These are phyloP conservation scores for Poeciliopsis presidionis DNA, from an alignment of 2,797 vertebrate genomes.

Conservation along the genomic window DNA sequence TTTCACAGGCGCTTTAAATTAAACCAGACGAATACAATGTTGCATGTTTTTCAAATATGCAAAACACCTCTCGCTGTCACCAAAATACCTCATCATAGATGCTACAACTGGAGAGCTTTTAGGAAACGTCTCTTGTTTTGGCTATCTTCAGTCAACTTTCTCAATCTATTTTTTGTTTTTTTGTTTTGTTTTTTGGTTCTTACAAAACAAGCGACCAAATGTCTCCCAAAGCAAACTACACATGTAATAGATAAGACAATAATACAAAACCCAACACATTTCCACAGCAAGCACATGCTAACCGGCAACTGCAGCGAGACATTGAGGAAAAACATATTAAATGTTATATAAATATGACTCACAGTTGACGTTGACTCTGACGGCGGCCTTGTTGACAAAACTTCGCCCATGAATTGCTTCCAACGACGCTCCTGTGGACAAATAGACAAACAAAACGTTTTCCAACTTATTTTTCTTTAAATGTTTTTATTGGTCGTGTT, in stretches of 20 bases:
- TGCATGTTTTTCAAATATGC: too few species aligned
- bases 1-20: neutral
- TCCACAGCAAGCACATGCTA: neutral
- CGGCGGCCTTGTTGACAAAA: neutral
- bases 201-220: neutral
- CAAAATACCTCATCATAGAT: neutral
- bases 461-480: neutral
- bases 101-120: neutral
- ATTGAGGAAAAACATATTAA: neutral
- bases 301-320: neutral
- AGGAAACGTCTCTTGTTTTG: neutral
- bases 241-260: neutral
- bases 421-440: neutral
- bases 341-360: neutral
- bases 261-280: neutral
- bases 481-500: neutral
- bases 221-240: neutral
- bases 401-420: neutral
- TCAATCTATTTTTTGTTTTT: too few species aligned
- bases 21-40: too few species aligned
- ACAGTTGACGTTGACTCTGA: conserved; percentile 8
- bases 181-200: neutral
- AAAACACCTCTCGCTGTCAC: neutral
- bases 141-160: neutral
- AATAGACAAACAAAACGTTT: neutral